Percentiles rank a stretch among this genome's conserved stretches.
Evolutionary conservation across 2,113 vertebrate genomes (phyloP).

Genomic region (Petrocephalus zakoni): DNA sequence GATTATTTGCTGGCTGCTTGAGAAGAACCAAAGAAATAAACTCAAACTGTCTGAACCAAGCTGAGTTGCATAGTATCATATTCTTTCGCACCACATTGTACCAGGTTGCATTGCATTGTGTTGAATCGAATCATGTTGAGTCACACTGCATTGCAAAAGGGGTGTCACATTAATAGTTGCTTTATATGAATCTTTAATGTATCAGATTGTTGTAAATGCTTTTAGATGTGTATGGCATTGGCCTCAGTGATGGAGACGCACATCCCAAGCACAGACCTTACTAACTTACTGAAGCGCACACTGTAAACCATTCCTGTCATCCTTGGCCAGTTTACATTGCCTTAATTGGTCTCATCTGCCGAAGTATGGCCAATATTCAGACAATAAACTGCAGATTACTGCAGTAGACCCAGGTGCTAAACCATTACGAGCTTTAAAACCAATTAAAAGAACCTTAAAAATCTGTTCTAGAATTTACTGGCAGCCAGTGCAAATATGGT

Average conservation of each 20-base stretch:
- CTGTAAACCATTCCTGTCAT: neutral
- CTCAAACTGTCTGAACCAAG: neutral
- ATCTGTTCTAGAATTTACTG: neutral
- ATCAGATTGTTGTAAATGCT: neutral
- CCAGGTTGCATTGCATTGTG: neutral
- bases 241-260: neutral
- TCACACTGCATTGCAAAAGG: neutral
- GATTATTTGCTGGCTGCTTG: neutral
- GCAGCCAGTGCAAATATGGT: neutral
- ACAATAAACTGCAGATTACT: constrained; percentile 14
- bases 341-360: constrained; percentile 21
- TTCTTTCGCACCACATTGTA: neutral
- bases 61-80: neutral
- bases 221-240: neutral
- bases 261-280: neutral
- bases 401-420: neutral
- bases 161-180: neutral
- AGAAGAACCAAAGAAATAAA: neutral
- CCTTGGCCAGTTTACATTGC: neutral
- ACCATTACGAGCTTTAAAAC: neutral
- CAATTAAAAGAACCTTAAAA: neutral
- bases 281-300: neutral
- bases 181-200: neutral
- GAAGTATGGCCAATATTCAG: neutral
- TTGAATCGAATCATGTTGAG: neutral